Evolutionary conservation across 2,113 vertebrate genomes (phyloP).

Genomic region (Triplophysa siluroides): DNA sequence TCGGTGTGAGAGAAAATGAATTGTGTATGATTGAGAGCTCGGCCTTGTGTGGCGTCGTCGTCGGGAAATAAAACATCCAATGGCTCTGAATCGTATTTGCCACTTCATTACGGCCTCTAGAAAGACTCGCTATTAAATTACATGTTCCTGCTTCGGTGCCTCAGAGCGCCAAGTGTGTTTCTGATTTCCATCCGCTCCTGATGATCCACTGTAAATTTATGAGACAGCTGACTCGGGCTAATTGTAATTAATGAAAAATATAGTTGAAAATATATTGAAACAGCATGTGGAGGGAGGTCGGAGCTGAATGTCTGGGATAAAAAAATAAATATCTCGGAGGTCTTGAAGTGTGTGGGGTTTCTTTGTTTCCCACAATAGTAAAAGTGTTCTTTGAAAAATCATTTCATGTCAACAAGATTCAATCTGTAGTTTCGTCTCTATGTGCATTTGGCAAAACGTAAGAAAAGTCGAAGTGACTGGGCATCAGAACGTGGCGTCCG

Average conservation of each 20-base stretch:
- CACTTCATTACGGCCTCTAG: constrained; percentile 43
- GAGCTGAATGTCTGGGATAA: constrained; percentile 23
- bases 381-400: constrained; percentile 12
- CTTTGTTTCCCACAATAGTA: neutral
- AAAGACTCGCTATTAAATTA: constrained; percentile 45
- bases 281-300: constrained; percentile 14
- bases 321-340: constrained; percentile 22
- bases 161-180: constrained; percentile 37
- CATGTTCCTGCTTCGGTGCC: constrained; percentile 40
- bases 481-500: constrained; percentile 8
- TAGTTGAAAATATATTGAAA: constrained; percentile 43
- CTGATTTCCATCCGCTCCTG: constrained; percentile 37
- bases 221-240: constrained; percentile 35
- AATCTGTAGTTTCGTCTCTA: neutral
- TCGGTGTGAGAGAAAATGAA: constrained; percentile 50
- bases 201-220: constrained; percentile 43
- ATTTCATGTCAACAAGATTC: neutral
- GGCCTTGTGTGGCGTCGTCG: constrained; percentile 38
- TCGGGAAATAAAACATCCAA: constrained; percentile 46
- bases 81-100: constrained; percentile 44
- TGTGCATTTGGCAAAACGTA: neutral
- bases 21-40: constrained; percentile 49
- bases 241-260: constrained; percentile 38
- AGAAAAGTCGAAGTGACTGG: neutral
- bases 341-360: constrained; percentile 20